Base-by-base conservation (phyloP, 2,797 vertebrate genomes). In the Poeciliopsis infans region DNA sequence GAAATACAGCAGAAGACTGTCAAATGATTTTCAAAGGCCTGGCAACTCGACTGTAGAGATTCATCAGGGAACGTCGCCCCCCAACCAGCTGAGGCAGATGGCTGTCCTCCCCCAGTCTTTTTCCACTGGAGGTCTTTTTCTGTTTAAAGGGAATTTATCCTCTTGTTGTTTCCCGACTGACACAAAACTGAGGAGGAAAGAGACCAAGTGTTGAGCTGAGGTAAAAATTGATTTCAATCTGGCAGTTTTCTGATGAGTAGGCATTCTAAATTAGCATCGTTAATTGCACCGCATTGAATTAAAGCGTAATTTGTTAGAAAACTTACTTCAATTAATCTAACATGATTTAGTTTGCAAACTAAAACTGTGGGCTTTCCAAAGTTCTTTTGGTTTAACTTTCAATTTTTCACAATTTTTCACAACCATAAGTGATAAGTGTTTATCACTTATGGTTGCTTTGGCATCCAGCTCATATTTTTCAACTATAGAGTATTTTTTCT, bases 1-100 rank as follows among this genome's bases (percentile, higher is more conserved):
- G 51, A 77, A 77, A 57, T 57, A 33, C 18, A 71, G 49, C 25
- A 18, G 36, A 69, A 70, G 49, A 77, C 33, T 43, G 25, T 28
- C 51, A 8, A 57, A 74, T 57, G 51, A 64, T 45, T 64, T 46
- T 39, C 31, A 25, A 57, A 57, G n/a, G 51, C 5, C 7, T 72
- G 5, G 28, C 51, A n/a, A 16, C 28, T 47, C 41, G 8, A 33
- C 13, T 64, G 18, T 23, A 64, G 23, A 66, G 57, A 66, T 20
- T 66, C 43, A 66, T 49, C 25, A 51, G 45, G 57, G 36, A 43
- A 20, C 39, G 31, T 53, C 15, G 41, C 43, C 39, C 8, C 2
- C 33, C 25, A 20, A 51, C 46, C 45, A 39, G 61, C 59, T 23
- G 33, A n/a, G 15, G 45, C 31, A 74, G 53, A 74, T n/a, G n/a